Conservation (phyloP, 2,113 vertebrate species). For the Globicephala melas region DNA sequence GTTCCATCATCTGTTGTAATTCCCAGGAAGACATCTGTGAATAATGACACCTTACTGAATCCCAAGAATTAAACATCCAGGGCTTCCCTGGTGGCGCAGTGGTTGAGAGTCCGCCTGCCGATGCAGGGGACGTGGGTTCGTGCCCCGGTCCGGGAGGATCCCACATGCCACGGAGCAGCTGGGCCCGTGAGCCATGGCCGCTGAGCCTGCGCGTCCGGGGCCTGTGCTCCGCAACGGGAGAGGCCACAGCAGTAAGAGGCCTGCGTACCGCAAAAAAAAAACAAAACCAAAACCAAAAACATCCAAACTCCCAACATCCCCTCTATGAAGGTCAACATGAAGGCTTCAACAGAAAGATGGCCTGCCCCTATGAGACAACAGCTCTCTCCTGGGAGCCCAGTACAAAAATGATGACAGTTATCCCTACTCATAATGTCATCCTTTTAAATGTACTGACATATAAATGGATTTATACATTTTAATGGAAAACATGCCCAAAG, state of each 20-base stretch:
- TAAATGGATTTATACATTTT: background rate
- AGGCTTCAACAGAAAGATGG: background rate
- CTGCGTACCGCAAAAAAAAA: too few species aligned
- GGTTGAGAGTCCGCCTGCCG: too few species aligned
- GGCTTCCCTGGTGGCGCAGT: too few species aligned
- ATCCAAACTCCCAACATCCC: background rate
- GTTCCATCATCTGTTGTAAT: slow-evolving; percentile 22
- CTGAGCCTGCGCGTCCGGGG: too few species aligned
- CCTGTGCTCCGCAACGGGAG: too few species aligned
- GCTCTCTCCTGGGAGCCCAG: background rate
- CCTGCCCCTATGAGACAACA: background rate
- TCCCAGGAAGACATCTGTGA: slow-evolving; percentile 11
- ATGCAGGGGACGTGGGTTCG: too few species aligned
- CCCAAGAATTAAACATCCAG: background rate
- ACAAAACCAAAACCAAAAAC: too few species aligned
- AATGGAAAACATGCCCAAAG: background rate
- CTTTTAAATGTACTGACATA: background rate
- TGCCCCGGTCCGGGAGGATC: too few species aligned
- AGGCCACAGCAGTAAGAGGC: too few species aligned
- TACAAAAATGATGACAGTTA: background rate
- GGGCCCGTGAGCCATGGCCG: too few species aligned
- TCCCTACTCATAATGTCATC: background rate
- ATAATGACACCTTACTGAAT: background rate
- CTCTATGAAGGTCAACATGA: background rate
- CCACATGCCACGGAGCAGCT: too few species aligned